Base-by-base conservation (phyloP, 37 sponge, comb jelly and placozoan species). In the Amphimedon queenslandica region DNA sequence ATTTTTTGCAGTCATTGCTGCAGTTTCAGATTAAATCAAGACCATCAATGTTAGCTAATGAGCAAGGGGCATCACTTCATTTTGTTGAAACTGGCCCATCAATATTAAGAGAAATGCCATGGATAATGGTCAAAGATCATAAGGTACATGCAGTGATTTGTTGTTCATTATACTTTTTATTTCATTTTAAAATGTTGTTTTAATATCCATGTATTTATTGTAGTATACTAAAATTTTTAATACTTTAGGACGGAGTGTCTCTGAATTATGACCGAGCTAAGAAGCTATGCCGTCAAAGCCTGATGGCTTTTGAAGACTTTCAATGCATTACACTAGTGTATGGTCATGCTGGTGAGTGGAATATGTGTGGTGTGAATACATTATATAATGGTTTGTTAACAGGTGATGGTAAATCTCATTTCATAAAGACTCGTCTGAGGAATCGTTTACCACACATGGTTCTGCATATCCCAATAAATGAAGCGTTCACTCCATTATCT, bases 331-430 rank as follows among this genome's bases (percentile, higher is more conserved):
- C 70, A 25, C 71, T 86, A 3, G 81, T 86, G 42, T 80, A 80
- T 70, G 87, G 87, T 32, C 32, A 75, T 33, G 80, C 86, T 21
- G 86, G 86, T 85, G 20, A 67, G 85, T 67, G 2, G 18, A 21
- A 23, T 27, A 20, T 23, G 32, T 37, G 5, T 66, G 5, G 6
- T 20, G n/a, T 13, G 5, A 20, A 6, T 11, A 60, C 27, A 60
- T 60, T 60, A 60, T 60, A 6, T 25, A n/a, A 5, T 25, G 23
- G 8, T n/a, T 58, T 5, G 13, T 34, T 36, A 42, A 0, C 53
- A 83, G 88, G 93, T 80, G 80, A 77, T 53, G 88, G 88, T 16
- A 87, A 92, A 78, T 73, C 85, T 30, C 93, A 88, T 47, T 84
- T 76, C 66, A 80, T 92, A 60, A 75, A 77, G 40, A 57, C n/a